Base-by-base conservation (phyloP, 2,888 invertebrate genomes). In the Tetanocera ferruginea region DNA sequence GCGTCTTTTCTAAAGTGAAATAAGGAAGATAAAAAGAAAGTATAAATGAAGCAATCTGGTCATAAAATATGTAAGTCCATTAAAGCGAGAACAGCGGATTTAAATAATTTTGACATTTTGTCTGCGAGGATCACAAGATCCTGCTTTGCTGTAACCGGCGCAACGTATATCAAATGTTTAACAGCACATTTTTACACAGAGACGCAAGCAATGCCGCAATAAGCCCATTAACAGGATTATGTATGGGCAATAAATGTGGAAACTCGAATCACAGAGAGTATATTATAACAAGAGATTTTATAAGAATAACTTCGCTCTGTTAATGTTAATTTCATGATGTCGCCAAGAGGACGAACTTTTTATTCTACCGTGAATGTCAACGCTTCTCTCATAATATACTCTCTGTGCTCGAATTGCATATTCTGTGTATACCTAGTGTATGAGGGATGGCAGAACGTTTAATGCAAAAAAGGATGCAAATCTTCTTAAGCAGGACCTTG, bases 81-180 rank as follows among this genome's bases (percentile, higher is more conserved):
- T 88, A 89, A 87, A 88, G 87, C 88, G 88, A 84, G 85, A 87
- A 88, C 84, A 86, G 85, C 84, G 85, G 87, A 87, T 87, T 88
- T 87, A 85, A 84, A 85, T 85, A 80, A 73, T 73, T 67, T 73
- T 52, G 37, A 71, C 64, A 71, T 76, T 52, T 23, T 71, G 71
- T 76, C 49, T 62, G 66, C 52, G 76, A 75, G 64, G 37, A 43
- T 19, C 62, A 43, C 19, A 14, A 51, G 69, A 76, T 34, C 69
- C 4, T 64, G 28, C 64, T 28, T 25, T 52, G 71, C 37, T 76
- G 67, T 25, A 28, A n/a, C n/a, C 8, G 57, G 43, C 23, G 17
- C 55, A 70, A 52, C 23, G 8, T n/a, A 19, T 69, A 55, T 77
- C 71, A 31, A 75, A n/a, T 11, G 62, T 69, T 66, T 34, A 76